Base-by-base conservation (phyloP, 2,797 vertebrate species). In the Poliocrania exsul region DNA sequence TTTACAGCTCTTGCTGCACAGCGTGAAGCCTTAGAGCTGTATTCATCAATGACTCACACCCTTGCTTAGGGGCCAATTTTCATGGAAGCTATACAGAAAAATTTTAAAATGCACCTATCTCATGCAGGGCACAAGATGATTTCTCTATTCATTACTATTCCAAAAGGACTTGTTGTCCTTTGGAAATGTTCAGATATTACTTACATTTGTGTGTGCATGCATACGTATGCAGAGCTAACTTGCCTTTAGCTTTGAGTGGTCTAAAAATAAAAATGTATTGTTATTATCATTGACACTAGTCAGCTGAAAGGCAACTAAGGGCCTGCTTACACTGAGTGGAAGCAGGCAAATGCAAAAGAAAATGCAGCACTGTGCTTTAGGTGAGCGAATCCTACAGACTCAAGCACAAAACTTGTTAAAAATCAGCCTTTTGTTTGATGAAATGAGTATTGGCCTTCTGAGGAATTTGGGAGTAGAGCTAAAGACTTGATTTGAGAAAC, bases 21-120 rank as follows among this genome's bases (percentile, higher is more conserved):
- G 96, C 94, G 2, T 97, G 96, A 96, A 96, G 93, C 96, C 92
- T 90, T 81, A 92, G 92, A 96, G 93, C 89, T 95, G 95, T 94
- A 97, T 97, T 97, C 96, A 97, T 97, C 96, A 95, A 93, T 97
- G 96, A 93, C 93, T 97, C 97, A 97, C 96, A 94, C 96, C 95
- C 96, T 97, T 97, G 96, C 96, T 95, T 96, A 97, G 96, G 96
- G 96, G 96, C 96, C 96, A 96, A 97, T 97, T 97, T 97, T 97
- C 96, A 95, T 96, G 95, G 94, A 96, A 96, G 94, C 94, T 95
- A 93, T 97, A 96, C 87, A 95, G 96, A 86, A 90, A 93, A 95
- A 96, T 95, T 92, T 88, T 96, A 93, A 96, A 97, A 97, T 95
- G 96, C 95, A 96, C 96, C 93, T 96, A 96, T 96, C 94, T 97